A percentile compares a stretch with the other conserved stretches of the same genome.
Conservation (phyloP, 2,113 vertebrate genomes). For the Colaptes auratus region DNA sequence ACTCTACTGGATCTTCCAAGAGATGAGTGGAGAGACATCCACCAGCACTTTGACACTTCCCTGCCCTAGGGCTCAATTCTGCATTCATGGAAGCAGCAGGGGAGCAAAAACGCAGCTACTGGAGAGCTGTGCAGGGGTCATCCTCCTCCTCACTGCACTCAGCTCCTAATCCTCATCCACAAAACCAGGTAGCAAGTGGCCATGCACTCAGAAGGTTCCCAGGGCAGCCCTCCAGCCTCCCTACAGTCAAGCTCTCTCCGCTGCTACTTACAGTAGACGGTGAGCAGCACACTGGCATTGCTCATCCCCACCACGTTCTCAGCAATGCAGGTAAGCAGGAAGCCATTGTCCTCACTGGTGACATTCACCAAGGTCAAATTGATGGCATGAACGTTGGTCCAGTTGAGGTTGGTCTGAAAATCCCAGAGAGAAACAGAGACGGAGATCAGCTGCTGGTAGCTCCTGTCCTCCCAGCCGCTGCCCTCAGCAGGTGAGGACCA, state of each 20-base stretch:
- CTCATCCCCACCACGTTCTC: constrained; percentile 98
- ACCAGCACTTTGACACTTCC: not conserved
- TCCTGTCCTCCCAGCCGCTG: not conserved
- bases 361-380: constrained; percentile 94
- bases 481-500: not conserved
- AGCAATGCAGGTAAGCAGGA: constrained; percentile 91
- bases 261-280: constrained; percentile 90
- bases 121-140: not conserved
- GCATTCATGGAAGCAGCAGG: not conserved
- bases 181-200: not conserved
- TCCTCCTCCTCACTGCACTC: not conserved
- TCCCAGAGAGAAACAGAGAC: not conserved
- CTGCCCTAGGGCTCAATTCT: not conserved
- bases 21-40: not conserved
- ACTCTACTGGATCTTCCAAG: not conserved
- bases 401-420: constrained; percentile 91
- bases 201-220: not conserved
- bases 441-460: not conserved
- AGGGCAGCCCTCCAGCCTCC: not conserved
- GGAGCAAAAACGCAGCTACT: not conserved
- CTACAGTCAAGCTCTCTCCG: not conserved
- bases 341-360: constrained; percentile 94
- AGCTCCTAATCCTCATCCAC: not conserved
- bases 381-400: constrained; percentile 95
- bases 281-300: constrained; percentile 92